These are phyloP conservation scores for Sclerurus mexicanus DNA, from an alignment of 2,113 vertebrate genomes.

Conservation along the genomic window DNA sequence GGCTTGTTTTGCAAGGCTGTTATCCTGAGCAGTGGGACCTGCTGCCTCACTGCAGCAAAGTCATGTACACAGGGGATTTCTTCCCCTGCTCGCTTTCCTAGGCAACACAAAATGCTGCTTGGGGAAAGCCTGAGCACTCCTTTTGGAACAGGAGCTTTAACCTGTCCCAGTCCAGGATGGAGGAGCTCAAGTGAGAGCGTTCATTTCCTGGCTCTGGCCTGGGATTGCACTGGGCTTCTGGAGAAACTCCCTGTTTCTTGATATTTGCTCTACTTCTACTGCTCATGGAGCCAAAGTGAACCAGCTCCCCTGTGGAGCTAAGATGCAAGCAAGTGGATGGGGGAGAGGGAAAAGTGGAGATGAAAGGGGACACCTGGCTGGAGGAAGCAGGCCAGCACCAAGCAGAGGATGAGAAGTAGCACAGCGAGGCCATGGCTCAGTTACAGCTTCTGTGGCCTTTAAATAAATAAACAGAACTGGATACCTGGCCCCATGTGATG, in stretches of 20 bases:
- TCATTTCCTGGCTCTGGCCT: background rate
- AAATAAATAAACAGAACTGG: conserved; percentile 67
- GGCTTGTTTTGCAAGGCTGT: background rate
- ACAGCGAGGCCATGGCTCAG: background rate
- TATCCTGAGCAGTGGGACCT: background rate
- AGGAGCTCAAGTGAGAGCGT: background rate
- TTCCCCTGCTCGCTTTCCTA: background rate
- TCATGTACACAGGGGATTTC: background rate
- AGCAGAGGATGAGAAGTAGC: background rate
- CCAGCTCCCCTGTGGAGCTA: background rate
- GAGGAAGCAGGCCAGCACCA: background rate
- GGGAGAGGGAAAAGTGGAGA: background rate
- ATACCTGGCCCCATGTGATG: background rate
- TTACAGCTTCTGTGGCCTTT: conserved; percentile 50
- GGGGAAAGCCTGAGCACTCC: rapidly evolving
- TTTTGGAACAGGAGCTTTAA: background rate
- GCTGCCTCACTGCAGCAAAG: background rate
- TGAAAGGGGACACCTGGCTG: conserved; percentile 9
- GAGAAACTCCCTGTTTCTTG: background rate
- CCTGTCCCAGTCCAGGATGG: rapidly evolving
- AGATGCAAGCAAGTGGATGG: background rate
- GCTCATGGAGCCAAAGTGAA: background rate
- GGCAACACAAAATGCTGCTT: background rate
- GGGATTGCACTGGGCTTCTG: background rate
- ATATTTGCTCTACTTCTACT: background rate